Conservation (phyloP, 1,140 invertebrate genomes). For the Gonatopus flavifemur region DNA sequence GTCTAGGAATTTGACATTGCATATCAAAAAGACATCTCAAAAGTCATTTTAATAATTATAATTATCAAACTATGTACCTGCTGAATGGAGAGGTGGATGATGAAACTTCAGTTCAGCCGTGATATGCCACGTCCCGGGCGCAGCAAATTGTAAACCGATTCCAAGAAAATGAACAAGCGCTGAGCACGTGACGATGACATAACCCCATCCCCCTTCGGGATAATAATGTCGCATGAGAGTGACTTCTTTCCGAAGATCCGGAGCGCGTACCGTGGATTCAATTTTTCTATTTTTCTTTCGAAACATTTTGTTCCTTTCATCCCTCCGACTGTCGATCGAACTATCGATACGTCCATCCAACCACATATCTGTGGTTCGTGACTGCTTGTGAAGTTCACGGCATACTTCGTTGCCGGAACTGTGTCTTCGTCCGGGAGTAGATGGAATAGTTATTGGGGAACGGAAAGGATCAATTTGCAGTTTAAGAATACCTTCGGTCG, state of each 20-base stretch:
- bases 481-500: constrained; percentile 29
- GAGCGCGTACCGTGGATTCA: not conserved
- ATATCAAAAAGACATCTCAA: no score
- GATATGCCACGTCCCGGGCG: constrained; percentile 36
- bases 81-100: constrained; percentile 38
- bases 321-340: constrained; percentile 15
- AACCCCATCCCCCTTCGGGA: constrained; percentile 68
- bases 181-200: constrained; percentile 61
- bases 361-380: constrained; percentile 5
- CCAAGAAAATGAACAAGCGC: constrained; percentile 57
- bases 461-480: constrained; percentile 38
- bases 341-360: constrained; percentile 10
- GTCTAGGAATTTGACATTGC: no score
- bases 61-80: no score
- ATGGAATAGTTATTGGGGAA: constrained; percentile 4
- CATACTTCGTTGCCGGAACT: not conserved
- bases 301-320: not conserved
- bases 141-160: constrained; percentile 55
- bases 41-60: no score
- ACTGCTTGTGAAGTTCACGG: constrained; percentile 7
- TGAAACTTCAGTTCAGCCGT: constrained; percentile 36
- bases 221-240: constrained; percentile 62
- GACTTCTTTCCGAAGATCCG: constrained; percentile 45
- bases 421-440: no score
- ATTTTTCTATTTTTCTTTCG: not conserved